Percentiles rank a stretch among this genome's conserved stretches.
phyloP scores from a whole-genome alignment of 1,140 invertebrate species.

The Ceratina japonica region DNA sequence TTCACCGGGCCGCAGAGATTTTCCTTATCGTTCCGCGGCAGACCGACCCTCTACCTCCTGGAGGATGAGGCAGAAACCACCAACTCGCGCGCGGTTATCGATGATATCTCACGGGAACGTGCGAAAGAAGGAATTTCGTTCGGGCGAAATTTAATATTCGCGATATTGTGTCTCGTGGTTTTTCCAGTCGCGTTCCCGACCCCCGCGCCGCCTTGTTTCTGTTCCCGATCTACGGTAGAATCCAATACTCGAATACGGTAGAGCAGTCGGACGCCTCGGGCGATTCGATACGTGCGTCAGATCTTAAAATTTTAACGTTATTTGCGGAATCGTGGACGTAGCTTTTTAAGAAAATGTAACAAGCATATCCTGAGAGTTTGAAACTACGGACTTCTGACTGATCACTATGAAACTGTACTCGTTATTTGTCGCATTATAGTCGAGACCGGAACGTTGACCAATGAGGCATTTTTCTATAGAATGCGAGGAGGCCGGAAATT shows the following conservation, averaged over 20 bases:
- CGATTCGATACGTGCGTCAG: too few species aligned
- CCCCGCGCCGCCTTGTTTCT: background rate
- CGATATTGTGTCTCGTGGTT: constrained; percentile 36
- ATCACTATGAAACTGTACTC: too few species aligned
- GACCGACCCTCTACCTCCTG: background rate
- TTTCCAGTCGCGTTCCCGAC: background rate
- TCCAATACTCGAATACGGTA: too few species aligned
- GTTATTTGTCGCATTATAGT: background rate
- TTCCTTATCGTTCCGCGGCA: constrained; percentile 36
- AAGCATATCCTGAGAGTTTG: too few species aligned
- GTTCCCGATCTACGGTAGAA: background rate
- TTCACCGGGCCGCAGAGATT: constrained; percentile 25
- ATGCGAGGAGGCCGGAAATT: background rate
- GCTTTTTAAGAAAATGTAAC: too few species aligned
- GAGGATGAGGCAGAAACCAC: background rate
- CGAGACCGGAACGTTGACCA: background rate
- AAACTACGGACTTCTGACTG: too few species aligned
- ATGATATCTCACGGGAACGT: constrained; percentile 43
- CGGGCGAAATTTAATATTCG: constrained; percentile 44
- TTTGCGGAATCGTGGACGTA: too few species aligned
- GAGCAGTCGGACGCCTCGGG: too few species aligned
- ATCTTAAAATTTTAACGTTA: too few species aligned
- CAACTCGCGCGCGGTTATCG: constrained; percentile 26
- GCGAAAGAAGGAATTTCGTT: constrained; percentile 10
- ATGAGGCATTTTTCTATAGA: background rate